These are phyloP conservation scores for Drosophila kambysellisi DNA, from an alignment of 2,888 invertebrate genomes.

Conservation along the genomic window DNA sequence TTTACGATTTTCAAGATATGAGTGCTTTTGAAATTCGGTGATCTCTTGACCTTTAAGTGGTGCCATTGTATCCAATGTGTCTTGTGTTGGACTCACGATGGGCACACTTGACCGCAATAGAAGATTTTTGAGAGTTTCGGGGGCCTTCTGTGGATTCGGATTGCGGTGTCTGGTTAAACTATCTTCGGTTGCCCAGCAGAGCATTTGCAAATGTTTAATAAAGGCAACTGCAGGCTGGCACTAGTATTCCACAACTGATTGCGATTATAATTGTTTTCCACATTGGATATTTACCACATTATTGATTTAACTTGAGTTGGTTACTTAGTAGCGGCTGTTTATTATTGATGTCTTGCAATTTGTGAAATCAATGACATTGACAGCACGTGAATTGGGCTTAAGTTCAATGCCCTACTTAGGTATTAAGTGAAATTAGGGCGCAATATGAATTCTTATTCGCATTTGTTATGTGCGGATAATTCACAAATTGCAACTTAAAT, in stretches of 20 bases:
- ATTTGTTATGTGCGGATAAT: background rate
- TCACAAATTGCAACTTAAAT: conserved; percentile 1
- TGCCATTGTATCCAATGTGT: conserved; percentile 62
- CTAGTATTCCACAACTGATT: conserved; percentile 29
- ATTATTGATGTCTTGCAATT: conserved; percentile 24
- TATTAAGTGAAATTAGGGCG: conserved; percentile 19
- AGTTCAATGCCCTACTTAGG: conserved; percentile 46
- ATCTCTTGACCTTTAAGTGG: conserved; percentile 71
- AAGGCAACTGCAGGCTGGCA: conserved; percentile 2
- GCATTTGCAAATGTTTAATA: conserved; percentile 65
- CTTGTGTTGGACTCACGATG: conserved; percentile 82
- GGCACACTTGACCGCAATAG: conserved; percentile 84
- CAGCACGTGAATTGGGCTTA: conserved; percentile 30
- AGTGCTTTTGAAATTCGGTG: conserved; percentile 73
- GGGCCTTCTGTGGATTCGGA: conserved; percentile 78
- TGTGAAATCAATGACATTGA: conserved; percentile 64
- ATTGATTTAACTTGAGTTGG: conserved; percentile 72
- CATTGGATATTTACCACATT: conserved; percentile 16
- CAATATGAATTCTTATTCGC: background rate
- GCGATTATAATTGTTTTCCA: background rate
- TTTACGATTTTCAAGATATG: conserved; percentile 84
- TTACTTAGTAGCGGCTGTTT: conserved; percentile 49
- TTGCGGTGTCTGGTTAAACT: conserved; percentile 78
- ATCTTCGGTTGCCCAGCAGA: conserved; percentile 83
- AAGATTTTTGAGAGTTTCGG: conserved; percentile 80